phyloP scores from a whole-genome alignment of 2,888 invertebrate species.

The Priocnemis perturbator region DNA sequence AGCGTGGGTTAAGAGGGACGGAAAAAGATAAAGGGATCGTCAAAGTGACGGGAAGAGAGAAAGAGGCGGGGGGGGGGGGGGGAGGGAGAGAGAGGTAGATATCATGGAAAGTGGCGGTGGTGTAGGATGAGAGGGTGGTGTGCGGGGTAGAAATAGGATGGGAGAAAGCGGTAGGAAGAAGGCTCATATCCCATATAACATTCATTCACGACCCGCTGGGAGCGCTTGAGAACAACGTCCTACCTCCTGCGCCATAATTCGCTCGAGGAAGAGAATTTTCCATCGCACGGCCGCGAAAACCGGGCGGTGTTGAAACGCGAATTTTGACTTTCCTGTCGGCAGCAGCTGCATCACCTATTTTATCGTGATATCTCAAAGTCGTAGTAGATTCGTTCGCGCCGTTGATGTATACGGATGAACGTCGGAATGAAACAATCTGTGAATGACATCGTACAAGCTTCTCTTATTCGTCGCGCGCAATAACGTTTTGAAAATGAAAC shows the following conservation, averaged over 20 bases:
- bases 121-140: not conserved
- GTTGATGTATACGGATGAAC: too few relatives aligned
- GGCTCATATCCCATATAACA: constrained; percentile 43
- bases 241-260: constrained; percentile 42
- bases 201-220: constrained; percentile 52
- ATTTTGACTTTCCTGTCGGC: constrained; percentile 16
- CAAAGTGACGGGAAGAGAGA: constrained; percentile 1
- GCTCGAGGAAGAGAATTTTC: constrained; percentile 39
- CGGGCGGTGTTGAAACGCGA: constrained; percentile 21
- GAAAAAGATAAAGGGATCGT: constrained; percentile 10
- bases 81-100: constrained; percentile 16
- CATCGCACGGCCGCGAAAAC: constrained; percentile 12
- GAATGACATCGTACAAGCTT: too few relatives aligned
- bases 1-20: constrained; percentile 15
- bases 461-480: too few relatives aligned
- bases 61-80: not conserved
- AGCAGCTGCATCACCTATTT: constrained; percentile 8
- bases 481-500: too few relatives aligned
- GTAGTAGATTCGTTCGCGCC: too few relatives aligned
- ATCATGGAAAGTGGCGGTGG: not conserved
- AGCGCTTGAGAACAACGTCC: constrained; percentile 44
- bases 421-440: too few relatives aligned
- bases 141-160: constrained; percentile 7
- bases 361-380: constrained; percentile 14
- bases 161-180: not conserved